phyloP scores from a whole-genome alignment of 2,888 invertebrate species.

The Argyra leucocephala region DNA sequence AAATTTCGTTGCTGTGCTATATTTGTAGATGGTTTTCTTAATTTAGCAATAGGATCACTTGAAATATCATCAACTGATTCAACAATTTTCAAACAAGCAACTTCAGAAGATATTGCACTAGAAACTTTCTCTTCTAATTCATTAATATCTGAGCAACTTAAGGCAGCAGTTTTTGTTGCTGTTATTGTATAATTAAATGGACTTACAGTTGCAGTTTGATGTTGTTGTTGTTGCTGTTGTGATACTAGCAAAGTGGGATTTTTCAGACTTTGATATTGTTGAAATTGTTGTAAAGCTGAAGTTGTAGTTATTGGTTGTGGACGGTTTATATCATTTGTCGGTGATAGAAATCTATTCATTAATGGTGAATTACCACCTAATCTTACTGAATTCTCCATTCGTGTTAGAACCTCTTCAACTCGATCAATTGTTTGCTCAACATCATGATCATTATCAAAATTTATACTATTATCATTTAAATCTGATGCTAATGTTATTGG shows the following conservation, averaged over 20 bases:
- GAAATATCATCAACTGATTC: not conserved
- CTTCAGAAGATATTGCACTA: not conserved
- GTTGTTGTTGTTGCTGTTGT: not conserved
- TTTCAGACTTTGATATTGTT: not conserved
- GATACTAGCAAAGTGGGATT: not conserved
- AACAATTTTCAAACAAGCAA: slow-evolving; percentile 1
- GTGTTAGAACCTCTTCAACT: slow-evolving; percentile 21
- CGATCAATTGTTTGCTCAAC: slow-evolving; percentile 23
- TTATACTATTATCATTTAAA: slow-evolving; percentile 17
- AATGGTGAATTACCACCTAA: slow-evolving; percentile 8
- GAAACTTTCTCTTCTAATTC: not conserved
- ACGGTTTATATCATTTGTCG: not conserved
- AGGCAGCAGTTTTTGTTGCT: not conserved
- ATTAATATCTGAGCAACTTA: not conserved
- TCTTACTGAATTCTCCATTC: slow-evolving; percentile 20
- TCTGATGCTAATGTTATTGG: not conserved
- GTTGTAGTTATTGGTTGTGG: not conserved
- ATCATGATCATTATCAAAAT: slow-evolving; percentile 21
- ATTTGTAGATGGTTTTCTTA: not conserved
- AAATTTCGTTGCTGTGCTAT: not conserved
- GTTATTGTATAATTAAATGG: not conserved
- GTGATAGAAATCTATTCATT: not conserved
- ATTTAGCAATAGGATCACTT: not conserved
- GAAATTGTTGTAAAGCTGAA: not conserved
- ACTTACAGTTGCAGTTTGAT: not conserved